Evolutionary conservation across 2,113 vertebrate genomes (phyloP), one percentile per base, ranked within the genome.

Genomic region (Platycercus adscitus): DNA sequence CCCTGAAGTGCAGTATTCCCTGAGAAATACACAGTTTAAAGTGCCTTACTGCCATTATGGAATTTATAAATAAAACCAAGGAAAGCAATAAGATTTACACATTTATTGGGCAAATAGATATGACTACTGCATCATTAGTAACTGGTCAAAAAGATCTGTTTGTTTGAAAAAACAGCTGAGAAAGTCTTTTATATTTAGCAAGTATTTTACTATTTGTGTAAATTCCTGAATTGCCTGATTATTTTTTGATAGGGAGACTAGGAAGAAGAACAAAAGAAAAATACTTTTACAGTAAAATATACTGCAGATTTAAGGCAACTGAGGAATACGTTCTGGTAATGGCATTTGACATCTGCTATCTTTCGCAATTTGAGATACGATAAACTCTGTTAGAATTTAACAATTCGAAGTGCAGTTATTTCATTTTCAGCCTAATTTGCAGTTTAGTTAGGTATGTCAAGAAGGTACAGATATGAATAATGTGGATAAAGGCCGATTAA

Each of bases 1-100:
- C 97, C 89, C 96, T 52, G 35, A 94, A 94, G 96, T 70, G 96
- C 87, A 95, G 91, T 97, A 97, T 97, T 97, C 92, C 92, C 93
- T 2, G 39, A 94, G 96, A 97, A 96, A 96, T 76, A 56, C 46
- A 70, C 58, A 23, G 17, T 80, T 87, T 93, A 80, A 96, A 89
- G 60, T 96, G 92, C 80, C 68, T 91, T 89, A 85, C 95, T 93
- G 80, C 85, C 91, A 52, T 94, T 92, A 88, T 55, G 83, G 87
- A 96, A 96, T 96, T 89, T 89, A 94, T 89, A 96, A 96, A 96
- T 92, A 94, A 93, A 96, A 93, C 72, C 65, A 93, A 92, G 58
- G 88, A 31, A 92, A 89, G 66, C 4, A 1, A 23, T 76, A 91
- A 91, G 35, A 20, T 43, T 41, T 72, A 28, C 29, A 66, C 68